Evolutionary conservation across 2,888 invertebrate species (phyloP), one percentile per base, ranked within the genome.

Genomic region (Cotesia congregata): DNA sequence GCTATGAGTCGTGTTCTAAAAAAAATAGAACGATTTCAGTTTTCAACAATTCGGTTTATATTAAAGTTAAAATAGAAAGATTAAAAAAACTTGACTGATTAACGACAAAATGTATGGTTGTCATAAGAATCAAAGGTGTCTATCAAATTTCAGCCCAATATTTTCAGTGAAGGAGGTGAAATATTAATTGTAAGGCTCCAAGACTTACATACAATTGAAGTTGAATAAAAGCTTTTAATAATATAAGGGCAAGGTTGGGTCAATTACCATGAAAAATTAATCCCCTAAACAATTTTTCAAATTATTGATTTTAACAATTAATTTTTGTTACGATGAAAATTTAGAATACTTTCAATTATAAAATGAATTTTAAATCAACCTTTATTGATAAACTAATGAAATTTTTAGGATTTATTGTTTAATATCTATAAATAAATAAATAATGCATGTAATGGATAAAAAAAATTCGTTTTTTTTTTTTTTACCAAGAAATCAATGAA

Each of bases 1-100:
- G 95, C 96, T 64, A 98, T 98, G 90, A 94, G 95, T 82, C 94
- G 97, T 83, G 98, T 98, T 69, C 91, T 98, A 73, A 98, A 98
- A 88, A 98, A 98, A 90, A 94, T 98, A 83, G 95, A 96, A 80
- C 94, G 96, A 82, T 97, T 97, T 1, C 98, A 98, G 61, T 1
- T n/a, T 1, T 59, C 7, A 12, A 12, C 9, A 7, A 59, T 59
- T 59, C 9, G n/a, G n/a, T n/a, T n/a, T n/a, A n/a, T n/a, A n/a
- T n/a, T n/a, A n/a, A n/a, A n/a, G n/a, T n/a, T n/a, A 59, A 59
- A 59, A 59, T 59, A 12, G 1, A 7, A 59, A 59, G n/a, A 1
- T 59, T 59, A 59, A 59, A 59, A 59, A 59, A 59, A 59, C n/a
- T 59, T n/a, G n/a, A n/a, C n/a, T 7, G 7, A 1, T 20, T 20